Evolutionary conservation across 2,113 vertebrate species (phyloP), one percentile per base, ranked within the genome.

Genomic region (Hypomesus transpacificus): DNA sequence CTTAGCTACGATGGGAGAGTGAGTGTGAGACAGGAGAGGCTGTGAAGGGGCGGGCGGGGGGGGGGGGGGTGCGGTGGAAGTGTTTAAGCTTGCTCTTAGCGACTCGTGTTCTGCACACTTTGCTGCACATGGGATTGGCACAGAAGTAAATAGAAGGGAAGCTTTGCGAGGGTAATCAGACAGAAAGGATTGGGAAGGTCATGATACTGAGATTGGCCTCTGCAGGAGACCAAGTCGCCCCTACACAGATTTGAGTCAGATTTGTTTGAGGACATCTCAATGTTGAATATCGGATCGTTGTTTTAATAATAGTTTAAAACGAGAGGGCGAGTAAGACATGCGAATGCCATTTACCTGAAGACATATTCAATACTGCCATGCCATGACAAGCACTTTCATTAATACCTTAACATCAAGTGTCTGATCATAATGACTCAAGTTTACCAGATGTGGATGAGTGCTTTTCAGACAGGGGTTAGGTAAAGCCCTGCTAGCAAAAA

Each of bases 21-120:
- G 50, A 56, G 58, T 71, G 64, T 18, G 68, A 66, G 66, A 76
- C 51, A 59, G 56, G 67, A 31, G 67, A 39, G 67, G 18, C 3
- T n/a, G 34, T 54, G 54, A 64, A 78, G 75, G 57, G 53, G 70
- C n/a, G n/a, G n/a, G n/a, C n/a, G 72, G 62, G 74, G n/a, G 66
- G 69, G 28, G 24, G 28, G 58, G 17, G 17, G 66, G 69, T 21
- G 26, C 20, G 54, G 14, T 13, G 39, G 39, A 46, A 46, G 39
- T 46, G 39, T 46, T 24, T 71, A 73, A 70, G 51, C n/a, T n/a
- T 59, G 72, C 78, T 86, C 80, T 86, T 75, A 85, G 71, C 77
- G 54, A 53, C 66, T 73, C 67, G 70, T 75, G 81, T 66, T 65
- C 46, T 17, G 8, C 34, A 57, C 74, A 65, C 71, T 75, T 60